Evolutionary conservation across 2,888 invertebrate species (phyloP), one percentile per base, ranked within the genome.

Genomic region (Gryllus longicercus): DNA sequence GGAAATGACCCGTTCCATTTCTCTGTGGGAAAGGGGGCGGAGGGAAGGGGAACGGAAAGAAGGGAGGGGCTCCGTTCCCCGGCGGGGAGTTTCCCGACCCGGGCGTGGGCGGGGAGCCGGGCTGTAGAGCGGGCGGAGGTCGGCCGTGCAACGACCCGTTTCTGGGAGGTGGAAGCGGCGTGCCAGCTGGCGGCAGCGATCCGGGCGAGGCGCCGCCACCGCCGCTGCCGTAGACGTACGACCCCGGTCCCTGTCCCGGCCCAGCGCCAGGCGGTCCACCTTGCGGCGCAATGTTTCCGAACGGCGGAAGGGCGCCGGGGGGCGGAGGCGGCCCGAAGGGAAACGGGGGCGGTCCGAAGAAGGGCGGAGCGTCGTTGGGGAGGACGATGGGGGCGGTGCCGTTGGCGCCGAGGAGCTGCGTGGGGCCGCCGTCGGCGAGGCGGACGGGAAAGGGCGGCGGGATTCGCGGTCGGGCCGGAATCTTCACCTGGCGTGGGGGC

Each of bases 381-480:
- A 90, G 88, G 90, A 92, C 87, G 91, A 89, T 89, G 91, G 90
- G 91, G 51, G 76, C 79, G 63, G 85, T 84, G 23, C 82, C 83
- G 80, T 86, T 84, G 76, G 83, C 81, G 76, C 84, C 84, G 88
- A 96, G 91, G 91, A 96, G 93, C 90, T 95, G 93, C 88, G 96
- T 91, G 86, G 96, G 96, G 85, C 95, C 96, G 86, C 93, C 91
- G 87, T 95, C 94, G 87, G 91, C 91, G 87, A 96, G 92, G 89
- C 94, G 95, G 63, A 96, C 93, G 86, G 96, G 96, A 93, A 96
- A 96, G 89, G 96, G 96, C 90, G 96, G 96, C 88, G 96, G 95
- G 85, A 96, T 92, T 87, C 74, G 81, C 21, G 79, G 79, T 50
- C 75, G 75, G 5, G 75, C 76, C 16, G 79, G 79, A 14, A 79